Evolutionary conservation across 2,888 invertebrate species (phyloP), one percentile per base, ranked within the genome.

Genomic region (Xestobium rufovillosum): DNA sequence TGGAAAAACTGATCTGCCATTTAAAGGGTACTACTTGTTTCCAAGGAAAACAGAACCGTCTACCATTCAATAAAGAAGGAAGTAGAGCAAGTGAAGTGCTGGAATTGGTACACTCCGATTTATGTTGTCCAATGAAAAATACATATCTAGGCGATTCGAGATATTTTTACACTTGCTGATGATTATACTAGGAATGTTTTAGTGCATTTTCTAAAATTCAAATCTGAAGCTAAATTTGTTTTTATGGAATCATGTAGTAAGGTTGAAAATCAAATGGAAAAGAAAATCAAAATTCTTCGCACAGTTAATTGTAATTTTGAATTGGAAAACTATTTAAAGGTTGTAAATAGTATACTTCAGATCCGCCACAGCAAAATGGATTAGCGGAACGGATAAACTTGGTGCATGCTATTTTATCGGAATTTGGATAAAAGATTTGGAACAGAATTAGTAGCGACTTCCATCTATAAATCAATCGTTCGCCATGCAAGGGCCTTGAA

Each of bases 31-130:
- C 23, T 19, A 31, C 3, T 3, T 12, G 15, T 34, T 9, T 4
- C 39, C 3, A 16, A 35, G 14, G 47, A 47, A 42, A 19, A 19
- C 23, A 19, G n/a, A 19, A 6, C 23, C 6, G 23, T 8, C 23
- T 8, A 19, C 23, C 23, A n/a, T 19, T 19, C 23, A 19, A 19
- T 8, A 6, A n/a, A 8, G n/a, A 8, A 19, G 23, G 23, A 19
- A 19, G 6, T n/a, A 19, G 23, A 19, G 23, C 23, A 19, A n/a
- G 6, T 8, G 23, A 19, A n/a, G 6, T 19, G n/a, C 23, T 19
- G 6, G 23, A n/a, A n/a, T 6, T 19, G n/a, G n/a, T 8, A 6
- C 23, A 19, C 23, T 19, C 23, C 23, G 23, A 19, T 19, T 19
- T 19, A 19, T 19, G 23, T 19, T 6, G 23, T 8, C 23, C 23